Conservation (phyloP, 1,140 invertebrate species). For the Drosophila fuyamai region DNA sequence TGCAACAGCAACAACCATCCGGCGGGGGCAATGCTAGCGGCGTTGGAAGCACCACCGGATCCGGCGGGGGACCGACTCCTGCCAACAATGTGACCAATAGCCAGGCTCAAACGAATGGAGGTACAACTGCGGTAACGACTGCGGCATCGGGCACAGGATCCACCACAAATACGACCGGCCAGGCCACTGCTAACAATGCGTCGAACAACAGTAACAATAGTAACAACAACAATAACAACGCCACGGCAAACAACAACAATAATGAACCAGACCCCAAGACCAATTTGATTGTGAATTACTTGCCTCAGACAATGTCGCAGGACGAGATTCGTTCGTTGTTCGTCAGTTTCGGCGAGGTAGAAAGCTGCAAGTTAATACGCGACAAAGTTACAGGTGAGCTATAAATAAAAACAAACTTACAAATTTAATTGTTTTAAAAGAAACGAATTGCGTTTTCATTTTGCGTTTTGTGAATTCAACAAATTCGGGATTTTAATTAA, state of each 20-base stretch:
- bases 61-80: slow-evolving; percentile 26
- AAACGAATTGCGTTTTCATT: no score
- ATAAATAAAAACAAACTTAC: no score
- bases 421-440: no score
- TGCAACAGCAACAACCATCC: slow-evolving; percentile 59
- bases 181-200: slow-evolving; percentile 36
- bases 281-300: slow-evolving; percentile 99
- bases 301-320: slow-evolving; percentile 99
- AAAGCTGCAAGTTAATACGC: slow-evolving; percentile 99
- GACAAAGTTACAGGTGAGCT: slow-evolving; percentile 97
- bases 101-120: slow-evolving; percentile 75
- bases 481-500: no score
- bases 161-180: slow-evolving; percentile 27
- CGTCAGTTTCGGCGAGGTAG: slow-evolving; percentile 98
- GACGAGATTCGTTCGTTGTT: slow-evolving; percentile 99
- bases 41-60: slow-evolving; percentile 19
- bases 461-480: no score
- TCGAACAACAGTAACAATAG: slow-evolving; percentile 86
- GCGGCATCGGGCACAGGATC: slow-evolving; percentile 23
- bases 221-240: slow-evolving; percentile 53
- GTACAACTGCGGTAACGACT: slow-evolving; percentile 36
- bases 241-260: slow-evolving; percentile 44
- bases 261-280: slow-evolving; percentile 94
- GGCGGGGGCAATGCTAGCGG: slow-evolving; percentile 29
- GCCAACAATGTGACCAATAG: slow-evolving; percentile 49